A percentile compares a stretch with the other conserved stretches of the same genome.
These are phyloP conservation scores for Colinus virginianus DNA, from an alignment of 2,113 vertebrate genomes.

Conservation along the genomic window DNA sequence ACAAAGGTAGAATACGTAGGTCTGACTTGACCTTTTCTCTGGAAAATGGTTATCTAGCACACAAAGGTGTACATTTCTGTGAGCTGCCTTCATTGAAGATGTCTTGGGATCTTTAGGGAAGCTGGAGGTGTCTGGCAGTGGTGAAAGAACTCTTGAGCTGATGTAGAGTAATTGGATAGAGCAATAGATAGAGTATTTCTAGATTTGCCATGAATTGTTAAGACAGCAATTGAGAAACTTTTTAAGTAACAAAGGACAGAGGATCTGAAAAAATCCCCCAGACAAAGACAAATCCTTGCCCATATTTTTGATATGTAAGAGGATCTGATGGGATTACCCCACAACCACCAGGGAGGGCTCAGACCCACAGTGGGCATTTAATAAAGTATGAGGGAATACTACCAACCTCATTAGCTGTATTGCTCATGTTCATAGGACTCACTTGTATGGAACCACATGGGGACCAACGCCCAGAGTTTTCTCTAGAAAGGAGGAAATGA, in stretches of 20 bases:
- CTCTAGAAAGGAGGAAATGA: not conserved
- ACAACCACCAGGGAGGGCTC: not conserved
- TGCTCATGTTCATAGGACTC: not conserved
- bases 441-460: not conserved
- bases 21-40: not conserved
- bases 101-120: not conserved
- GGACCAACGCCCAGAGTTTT: not conserved
- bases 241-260: not conserved
- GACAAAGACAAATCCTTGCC: not conserved
- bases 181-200: not conserved
- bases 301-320: not conserved
- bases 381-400: not conserved
- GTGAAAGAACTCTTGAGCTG: not conserved
- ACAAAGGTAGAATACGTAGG: not conserved
- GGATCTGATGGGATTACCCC: not conserved
- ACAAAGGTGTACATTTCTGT: not conserved
- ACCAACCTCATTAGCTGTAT: accelerated
- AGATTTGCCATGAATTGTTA: not conserved
- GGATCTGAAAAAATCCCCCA: not conserved
- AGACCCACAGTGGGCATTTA: not conserved
- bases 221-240: not conserved
- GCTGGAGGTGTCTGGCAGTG: not conserved
- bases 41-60: not conserved
- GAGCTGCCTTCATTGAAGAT: not conserved
- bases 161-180: not conserved